These are phyloP conservation scores for Gephyroberyx darwinii DNA, from an alignment of 2,797 vertebrate species.

Conservation along the genomic window DNA sequence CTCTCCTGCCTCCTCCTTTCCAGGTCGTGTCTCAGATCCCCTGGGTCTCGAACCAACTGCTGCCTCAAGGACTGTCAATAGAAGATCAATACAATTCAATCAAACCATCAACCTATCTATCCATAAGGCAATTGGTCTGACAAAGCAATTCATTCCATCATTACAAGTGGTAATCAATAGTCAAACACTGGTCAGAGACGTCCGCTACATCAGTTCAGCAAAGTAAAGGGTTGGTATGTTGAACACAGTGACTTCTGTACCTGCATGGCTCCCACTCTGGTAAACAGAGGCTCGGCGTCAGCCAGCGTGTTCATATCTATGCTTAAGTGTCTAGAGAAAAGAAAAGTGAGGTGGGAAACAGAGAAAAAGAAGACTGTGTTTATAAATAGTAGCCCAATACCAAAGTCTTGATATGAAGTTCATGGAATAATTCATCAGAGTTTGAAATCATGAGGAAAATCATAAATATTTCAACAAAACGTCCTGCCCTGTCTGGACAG, in stretches of 20 bases:
- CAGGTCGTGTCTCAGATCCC: constrained; percentile 82
- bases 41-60: constrained; percentile 69
- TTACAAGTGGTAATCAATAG: background rate
- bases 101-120: background rate
- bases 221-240: too few species aligned
- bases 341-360: background rate
- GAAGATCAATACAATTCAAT: accelerated
- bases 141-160: background rate
- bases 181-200: background rate
- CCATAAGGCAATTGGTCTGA: background rate
- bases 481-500: too few species aligned
- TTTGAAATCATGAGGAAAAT: too few species aligned
- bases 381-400: too few species aligned
- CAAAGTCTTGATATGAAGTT: too few species aligned
- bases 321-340: constrained; percentile 84
- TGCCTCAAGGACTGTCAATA: constrained; percentile 39
- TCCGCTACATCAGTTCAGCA: too few species aligned
- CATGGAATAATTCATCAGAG: too few species aligned
- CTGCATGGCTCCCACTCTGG: constrained; percentile 77
- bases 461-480: too few species aligned
- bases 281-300: constrained; percentile 78
- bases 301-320: constrained; percentile 68
- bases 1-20: constrained; percentile 81
- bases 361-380: background rate
- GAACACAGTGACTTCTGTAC: constrained; percentile 66